Evolutionary conservation across 2,797 vertebrate genomes (phyloP).

Genomic region (Xiphorhynchus erythropygius): DNA sequence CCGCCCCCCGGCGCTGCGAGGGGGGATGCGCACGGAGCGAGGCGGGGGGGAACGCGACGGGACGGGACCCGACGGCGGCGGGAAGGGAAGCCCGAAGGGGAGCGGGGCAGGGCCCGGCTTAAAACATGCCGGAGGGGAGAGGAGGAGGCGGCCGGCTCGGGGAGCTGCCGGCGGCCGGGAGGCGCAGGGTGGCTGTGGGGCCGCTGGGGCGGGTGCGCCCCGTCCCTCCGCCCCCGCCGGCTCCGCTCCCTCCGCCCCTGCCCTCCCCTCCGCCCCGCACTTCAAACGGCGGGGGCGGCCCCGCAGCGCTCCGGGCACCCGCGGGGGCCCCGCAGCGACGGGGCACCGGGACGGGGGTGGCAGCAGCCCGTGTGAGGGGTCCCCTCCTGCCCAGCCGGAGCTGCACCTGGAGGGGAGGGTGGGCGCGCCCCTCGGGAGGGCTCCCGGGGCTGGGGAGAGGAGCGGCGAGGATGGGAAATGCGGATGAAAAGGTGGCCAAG

Average conservation of each 20-base stretch:
- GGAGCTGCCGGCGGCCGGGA: slow-evolving; percentile 24
- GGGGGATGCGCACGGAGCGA: background rate
- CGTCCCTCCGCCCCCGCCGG: slow-evolving; percentile 32
- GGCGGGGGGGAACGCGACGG: slow-evolving; percentile 24
- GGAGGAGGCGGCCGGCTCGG: slow-evolving; percentile 11
- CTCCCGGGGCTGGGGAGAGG: background rate
- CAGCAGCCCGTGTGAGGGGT: background rate
- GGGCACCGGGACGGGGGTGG: slow-evolving; percentile 79
- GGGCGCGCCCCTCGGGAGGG: background rate
- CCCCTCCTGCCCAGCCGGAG: background rate
- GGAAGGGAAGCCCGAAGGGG: slow-evolving; percentile 23
- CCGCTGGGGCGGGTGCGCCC: slow-evolving; percentile 34
- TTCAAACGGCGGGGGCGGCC: slow-evolving; percentile 83
- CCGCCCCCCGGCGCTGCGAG: slow-evolving; percentile 15
- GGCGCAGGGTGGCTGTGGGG: slow-evolving; percentile 13
- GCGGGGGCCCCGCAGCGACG: slow-evolving; percentile 85
- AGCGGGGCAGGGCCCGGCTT: slow-evolving; percentile 62
- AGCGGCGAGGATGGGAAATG: background rate
- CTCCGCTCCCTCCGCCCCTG: slow-evolving; percentile 63
- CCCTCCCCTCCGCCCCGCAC: slow-evolving; percentile 70
- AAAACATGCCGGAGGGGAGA: slow-evolving; percentile 73
- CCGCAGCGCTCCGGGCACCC: slow-evolving; percentile 77
- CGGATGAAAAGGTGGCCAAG: background rate
- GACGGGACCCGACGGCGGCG: slow-evolving; percentile 37
- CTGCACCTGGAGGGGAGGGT: background rate